Evolutionary conservation across 2,888 invertebrate genomes (phyloP), one percentile per base, ranked within the genome.

Genomic region (Volucella inflata): DNA sequence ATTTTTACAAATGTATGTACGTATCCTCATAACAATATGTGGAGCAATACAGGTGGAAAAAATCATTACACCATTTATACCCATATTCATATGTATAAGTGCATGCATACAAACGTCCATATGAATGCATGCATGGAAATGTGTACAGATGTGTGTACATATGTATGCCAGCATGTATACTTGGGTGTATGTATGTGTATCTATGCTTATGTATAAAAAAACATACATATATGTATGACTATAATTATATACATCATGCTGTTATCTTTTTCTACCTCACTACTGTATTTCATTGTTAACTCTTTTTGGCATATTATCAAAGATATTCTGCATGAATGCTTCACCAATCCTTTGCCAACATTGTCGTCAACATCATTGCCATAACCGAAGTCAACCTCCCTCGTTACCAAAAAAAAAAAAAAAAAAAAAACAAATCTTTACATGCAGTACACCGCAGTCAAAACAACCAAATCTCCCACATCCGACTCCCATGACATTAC

Each of bases 221-320:
- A 12, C 16, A 68, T 4, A 8, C 30, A 8, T 12, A 40, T 3
- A 1, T 3, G 1, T n/a, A 40, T 40, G 36, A n/a, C 14, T 21
- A 42, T 44, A 30, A 21, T 12, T 4, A 14, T 16, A 17, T 16
- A 42, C 44, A 21, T 14, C 42, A 8, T 11, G 11, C n/a, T 46
- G 48, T 16, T 30, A 46, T 64, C 50, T 36, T 44, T 6, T 36
- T 65, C 21, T 57, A 38, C 40, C 42, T 21, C 16, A 11, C n/a
- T n/a, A 10, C 42, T 17, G 17, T 21, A 6, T 16, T 30, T 17
- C 50, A 48, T 21, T 65, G 44, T 30, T 44, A 68, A 60, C 50
- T 59, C 40, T 62, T 70, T 78, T 76, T 83, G 74, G 74, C 64
- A 75, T 75, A 70, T 75, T 84, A 79, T 65, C 68, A 70, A 65